Evolutionary conservation across 2,797 vertebrate genomes (phyloP).

Genomic region (Heliangelus exortis): DNA sequence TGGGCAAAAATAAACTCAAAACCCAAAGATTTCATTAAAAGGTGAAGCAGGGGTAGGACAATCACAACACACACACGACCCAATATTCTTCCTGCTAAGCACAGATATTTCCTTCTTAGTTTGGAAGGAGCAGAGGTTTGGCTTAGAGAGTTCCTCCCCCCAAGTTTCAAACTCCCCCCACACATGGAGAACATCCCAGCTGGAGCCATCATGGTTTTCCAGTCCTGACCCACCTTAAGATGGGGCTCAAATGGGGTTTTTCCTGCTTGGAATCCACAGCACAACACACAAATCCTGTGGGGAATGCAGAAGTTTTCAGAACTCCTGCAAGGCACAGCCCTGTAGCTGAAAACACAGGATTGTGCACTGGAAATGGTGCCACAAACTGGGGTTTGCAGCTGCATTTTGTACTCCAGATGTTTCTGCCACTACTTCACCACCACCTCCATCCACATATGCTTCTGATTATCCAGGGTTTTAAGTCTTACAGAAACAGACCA

Average conservation of each 20-base stretch:
- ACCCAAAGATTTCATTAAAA: neutral
- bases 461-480: neutral
- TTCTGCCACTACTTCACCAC: neutral
- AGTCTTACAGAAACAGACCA: neutral
- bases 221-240: neutral
- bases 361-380: accelerated
- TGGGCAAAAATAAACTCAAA: neutral
- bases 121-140: neutral
- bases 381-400: neutral
- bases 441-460: neutral
- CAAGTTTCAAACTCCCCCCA: neutral
- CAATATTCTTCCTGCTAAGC: neutral
- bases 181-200: accelerated
- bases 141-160: neutral
- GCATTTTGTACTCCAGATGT: neutral
- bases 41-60: neutral
- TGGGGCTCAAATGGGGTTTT: accelerated
- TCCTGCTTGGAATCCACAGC: neutral
- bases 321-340: neutral
- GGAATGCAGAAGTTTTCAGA: neutral
- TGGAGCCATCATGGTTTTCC: neutral
- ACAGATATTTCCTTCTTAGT: neutral
- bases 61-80: neutral
- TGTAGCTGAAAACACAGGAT: accelerated
- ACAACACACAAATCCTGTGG: accelerated